These are phyloP conservation scores for Drosophila buzzatii DNA, from an alignment of 2,888 invertebrate species.

Conservation along the genomic window DNA sequence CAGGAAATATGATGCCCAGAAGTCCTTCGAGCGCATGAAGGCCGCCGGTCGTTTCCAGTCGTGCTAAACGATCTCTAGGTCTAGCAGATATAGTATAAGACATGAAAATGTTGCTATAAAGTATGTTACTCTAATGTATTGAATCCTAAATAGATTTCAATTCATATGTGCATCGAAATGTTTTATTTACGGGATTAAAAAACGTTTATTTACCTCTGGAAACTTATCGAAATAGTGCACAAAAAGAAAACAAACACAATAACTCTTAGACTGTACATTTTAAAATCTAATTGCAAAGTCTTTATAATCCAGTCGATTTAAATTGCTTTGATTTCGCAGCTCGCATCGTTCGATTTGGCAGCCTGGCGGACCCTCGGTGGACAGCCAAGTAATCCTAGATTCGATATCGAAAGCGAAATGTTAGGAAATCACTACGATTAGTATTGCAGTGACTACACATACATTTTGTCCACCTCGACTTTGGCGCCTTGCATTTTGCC, in stretches of 20 bases:
- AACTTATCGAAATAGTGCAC: conserved; percentile 71
- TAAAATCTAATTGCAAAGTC: conserved; percentile 94
- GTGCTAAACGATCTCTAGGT: conserved; percentile 69
- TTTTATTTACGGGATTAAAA: conserved; percentile 22
- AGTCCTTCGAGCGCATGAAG: conserved; percentile 85
- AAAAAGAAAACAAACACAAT: conserved; percentile 59
- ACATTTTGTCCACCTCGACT: conserved; percentile 93
- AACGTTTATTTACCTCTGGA: conserved; percentile 58
- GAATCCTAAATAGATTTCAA: conserved; percentile 72
- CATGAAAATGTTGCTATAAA: conserved; percentile 55
- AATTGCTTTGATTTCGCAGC: conserved; percentile 92
- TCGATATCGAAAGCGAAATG: background rate
- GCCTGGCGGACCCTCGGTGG: conserved; percentile 93
- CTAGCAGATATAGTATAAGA: conserved; percentile 57
- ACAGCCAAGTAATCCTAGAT: conserved; percentile 92
- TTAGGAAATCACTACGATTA: background rate
- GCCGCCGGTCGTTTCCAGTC: conserved; percentile 85
- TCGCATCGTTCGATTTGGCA: conserved; percentile 93
- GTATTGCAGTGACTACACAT: conserved; percentile 86
- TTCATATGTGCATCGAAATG: conserved; percentile 33
- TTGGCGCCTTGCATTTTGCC: conserved; percentile 95
- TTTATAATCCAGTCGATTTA: conserved; percentile 88
- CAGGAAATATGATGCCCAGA: conserved; percentile 84
- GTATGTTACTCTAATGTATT: conserved; percentile 61
- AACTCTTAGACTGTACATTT: conserved; percentile 70